Conservation (phyloP, 2,888 invertebrate genomes). For the Yponomeuta sedellus region DNA sequence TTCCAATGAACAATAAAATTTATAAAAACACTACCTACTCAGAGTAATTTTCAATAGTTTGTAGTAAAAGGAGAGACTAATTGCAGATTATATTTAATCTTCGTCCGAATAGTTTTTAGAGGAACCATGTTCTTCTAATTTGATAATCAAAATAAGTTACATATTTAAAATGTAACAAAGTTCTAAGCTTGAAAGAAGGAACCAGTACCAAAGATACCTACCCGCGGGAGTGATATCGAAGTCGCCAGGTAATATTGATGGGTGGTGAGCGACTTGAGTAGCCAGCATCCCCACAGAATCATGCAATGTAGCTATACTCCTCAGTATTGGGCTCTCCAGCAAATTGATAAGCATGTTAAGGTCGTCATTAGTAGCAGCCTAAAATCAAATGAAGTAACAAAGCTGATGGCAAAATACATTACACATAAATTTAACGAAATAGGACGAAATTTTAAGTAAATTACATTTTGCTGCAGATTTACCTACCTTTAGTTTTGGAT, state of each 20-base stretch:
- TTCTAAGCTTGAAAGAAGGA: too few species aligned
- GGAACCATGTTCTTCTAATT: too few species aligned
- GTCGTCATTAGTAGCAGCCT: constrained; percentile 82
- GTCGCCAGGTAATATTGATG: constrained; percentile 93
- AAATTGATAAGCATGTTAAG: constrained; percentile 88
- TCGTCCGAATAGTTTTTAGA: too few species aligned
- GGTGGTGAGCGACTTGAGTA: constrained; percentile 91
- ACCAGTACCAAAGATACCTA: constrained; percentile 27
- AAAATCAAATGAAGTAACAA: constrained; percentile 21
- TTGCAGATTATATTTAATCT: too few species aligned
- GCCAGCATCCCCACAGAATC: constrained; percentile 93
- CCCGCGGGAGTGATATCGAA: constrained; percentile 93
- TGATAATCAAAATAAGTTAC: too few species aligned
- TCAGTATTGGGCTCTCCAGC: constrained; percentile 92
- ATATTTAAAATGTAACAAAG: too few species aligned
- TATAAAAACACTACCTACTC: too few species aligned
- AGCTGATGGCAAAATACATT: too few species aligned
- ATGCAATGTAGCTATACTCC: constrained; percentile 92
- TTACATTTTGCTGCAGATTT: background rate
- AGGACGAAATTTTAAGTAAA: background rate
- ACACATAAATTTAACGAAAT: background rate
- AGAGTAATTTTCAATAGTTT: too few species aligned
- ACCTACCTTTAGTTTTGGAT: constrained; percentile 82
- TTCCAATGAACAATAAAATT: too few species aligned
- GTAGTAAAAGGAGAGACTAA: too few species aligned